A percentile compares a stretch with the other conserved stretches of the same genome.
Evolutionary conservation across 2,113 vertebrate species (phyloP).

Genomic region (Nycticryphes semicollaris): DNA sequence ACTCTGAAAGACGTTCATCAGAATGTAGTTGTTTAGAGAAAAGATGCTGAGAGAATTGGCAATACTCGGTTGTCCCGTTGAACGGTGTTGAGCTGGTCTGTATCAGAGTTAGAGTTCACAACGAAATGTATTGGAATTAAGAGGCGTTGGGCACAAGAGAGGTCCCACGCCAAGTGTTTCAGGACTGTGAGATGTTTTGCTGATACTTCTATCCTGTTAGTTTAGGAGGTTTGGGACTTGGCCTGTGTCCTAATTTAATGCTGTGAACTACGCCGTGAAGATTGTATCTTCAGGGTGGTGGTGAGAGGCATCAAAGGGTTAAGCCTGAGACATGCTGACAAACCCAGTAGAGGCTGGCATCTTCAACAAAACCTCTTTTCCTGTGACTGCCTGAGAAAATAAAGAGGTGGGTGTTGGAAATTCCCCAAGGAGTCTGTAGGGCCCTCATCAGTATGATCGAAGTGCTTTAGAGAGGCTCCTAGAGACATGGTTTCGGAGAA

Average conservation of each 20-base stretch:
- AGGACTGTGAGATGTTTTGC: neutral
- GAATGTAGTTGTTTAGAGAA: neutral
- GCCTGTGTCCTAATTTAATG: neutral
- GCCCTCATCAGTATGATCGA: neutral
- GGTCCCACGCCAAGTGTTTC: neutral
- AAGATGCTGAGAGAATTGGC: neutral
- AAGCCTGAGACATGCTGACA: neutral
- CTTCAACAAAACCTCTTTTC: slow-evolving; percentile 48
- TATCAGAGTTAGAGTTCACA: neutral
- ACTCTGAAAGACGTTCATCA: neutral
- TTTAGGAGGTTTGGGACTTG: neutral
- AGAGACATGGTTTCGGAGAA: neutral
- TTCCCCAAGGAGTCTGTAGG: slow-evolving; percentile 31
- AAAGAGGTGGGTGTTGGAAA: slow-evolving; percentile 51
- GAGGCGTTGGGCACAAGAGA: neutral
- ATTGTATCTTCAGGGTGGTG: neutral
- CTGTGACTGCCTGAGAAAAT: slow-evolving; percentile 41
- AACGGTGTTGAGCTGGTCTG: neutral
- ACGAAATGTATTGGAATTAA: neutral
- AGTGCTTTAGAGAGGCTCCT: neutral
- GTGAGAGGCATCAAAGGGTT: neutral
- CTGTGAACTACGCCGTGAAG: neutral
- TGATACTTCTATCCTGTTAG: neutral
- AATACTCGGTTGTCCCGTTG: neutral
- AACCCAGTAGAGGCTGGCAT: neutral